A percentile compares a stretch with the other conserved stretches of the same genome.
Conservation (phyloP, 1,140 invertebrate genomes). For the Plutomurus gul region DNA sequence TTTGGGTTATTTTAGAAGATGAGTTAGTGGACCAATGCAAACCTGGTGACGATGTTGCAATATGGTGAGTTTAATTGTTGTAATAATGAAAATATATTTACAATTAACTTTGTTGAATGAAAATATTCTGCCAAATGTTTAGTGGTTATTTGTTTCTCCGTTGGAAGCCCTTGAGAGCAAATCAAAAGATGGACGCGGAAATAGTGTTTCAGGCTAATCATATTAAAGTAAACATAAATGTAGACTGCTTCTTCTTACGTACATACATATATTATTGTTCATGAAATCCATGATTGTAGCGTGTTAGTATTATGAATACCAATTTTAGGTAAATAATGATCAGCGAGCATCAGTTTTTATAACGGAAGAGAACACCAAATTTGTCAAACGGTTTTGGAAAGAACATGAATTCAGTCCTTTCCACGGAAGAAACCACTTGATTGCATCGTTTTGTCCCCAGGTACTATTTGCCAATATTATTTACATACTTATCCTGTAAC, state of each 20-base stretch:
- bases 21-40: slow-evolving; percentile 85
- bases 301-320: background rate
- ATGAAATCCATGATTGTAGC: background rate
- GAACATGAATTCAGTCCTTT: slow-evolving; percentile 67
- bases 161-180: slow-evolving; percentile 68
- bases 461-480: too few species aligned
- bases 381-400: slow-evolving; percentile 77
- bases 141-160: slow-evolving; percentile 77
- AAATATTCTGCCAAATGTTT: slow-evolving; percentile 50
- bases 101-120: slow-evolving; percentile 25
- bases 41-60: slow-evolving; percentile 83
- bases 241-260: too few species aligned
- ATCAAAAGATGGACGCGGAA: slow-evolving; percentile 70
- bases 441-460: slow-evolving; percentile 82
- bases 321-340: slow-evolving; percentile 66
- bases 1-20: slow-evolving; percentile 80
- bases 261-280: background rate
- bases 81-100: background rate
- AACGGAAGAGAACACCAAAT: slow-evolving; percentile 71
- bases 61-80: slow-evolving; percentile 70
- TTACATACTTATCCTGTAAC: too few species aligned
- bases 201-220: slow-evolving; percentile 75
- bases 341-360: slow-evolving; percentile 65
- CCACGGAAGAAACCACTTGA: slow-evolving; percentile 75
- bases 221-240: slow-evolving; percentile 66